These are phyloP conservation scores for Eueides isabella DNA, from an alignment of 1,140 invertebrate genomes.

Conservation along the genomic window DNA sequence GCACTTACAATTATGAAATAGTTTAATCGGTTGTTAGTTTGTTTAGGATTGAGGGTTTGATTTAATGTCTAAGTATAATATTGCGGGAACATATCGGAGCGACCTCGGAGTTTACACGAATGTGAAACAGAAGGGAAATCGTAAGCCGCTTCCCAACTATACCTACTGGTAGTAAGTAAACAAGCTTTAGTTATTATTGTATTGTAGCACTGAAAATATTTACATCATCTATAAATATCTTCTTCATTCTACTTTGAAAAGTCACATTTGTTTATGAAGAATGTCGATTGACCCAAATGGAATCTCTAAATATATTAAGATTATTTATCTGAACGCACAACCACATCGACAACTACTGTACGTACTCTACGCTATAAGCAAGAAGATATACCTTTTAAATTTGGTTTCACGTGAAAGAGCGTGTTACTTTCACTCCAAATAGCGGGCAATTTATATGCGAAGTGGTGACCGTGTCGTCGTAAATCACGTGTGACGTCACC, in stretches of 20 bases:
- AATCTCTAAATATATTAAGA: background rate
- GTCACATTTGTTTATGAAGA: too few species aligned
- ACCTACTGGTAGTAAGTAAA: too few species aligned
- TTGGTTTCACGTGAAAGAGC: background rate
- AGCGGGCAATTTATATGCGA: constrained; percentile 1
- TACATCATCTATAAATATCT: too few species aligned
- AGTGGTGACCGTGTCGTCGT: background rate
- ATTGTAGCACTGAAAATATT: too few species aligned
- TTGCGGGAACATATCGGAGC: background rate
- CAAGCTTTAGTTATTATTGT: too few species aligned
- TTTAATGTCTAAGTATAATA: background rate
- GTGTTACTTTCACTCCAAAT: constrained; percentile 8
- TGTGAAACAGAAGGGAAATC: too few species aligned
- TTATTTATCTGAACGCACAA: background rate
- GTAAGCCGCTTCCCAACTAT: too few species aligned
- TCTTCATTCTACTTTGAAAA: too few species aligned
- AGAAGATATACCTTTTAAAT: background rate
- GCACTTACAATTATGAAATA: constrained; percentile 4
- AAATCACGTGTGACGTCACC: constrained; percentile 7
- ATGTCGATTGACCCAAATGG: too few species aligned
- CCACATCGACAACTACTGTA: background rate
- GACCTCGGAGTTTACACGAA: too few species aligned
- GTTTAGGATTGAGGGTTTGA: background rate
- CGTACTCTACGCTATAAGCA: background rate
- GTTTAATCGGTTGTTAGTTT: constrained; percentile 1